Base-by-base conservation (phyloP, 1,140 invertebrate species). In the Cotesia vestalis region DNA sequence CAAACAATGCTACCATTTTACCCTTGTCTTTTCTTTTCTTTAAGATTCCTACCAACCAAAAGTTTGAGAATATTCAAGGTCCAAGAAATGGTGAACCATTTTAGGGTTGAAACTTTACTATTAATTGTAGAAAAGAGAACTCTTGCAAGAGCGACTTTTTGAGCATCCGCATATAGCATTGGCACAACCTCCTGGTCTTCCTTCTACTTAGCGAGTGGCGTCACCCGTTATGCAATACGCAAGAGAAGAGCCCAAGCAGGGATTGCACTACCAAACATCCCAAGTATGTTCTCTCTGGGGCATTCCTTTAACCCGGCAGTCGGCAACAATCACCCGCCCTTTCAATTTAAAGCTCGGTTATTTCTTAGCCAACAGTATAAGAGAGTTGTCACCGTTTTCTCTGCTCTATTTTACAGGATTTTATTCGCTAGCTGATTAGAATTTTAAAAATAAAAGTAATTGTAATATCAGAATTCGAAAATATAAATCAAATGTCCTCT, bases 261-360 rank as follows among this genome's bases (percentile, higher is more conserved):
- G 73, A 76, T 81, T 80, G 80, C 80, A 78, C 81, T 81, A 82
- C 78, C 79, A 81, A 80, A 81, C 80, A 82, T 82, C 75, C 78
- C 71, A 76, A 76, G 79, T 75, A 82, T 75, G 81, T 80, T 80
- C 74, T 71, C 74, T 66, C 67, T 78, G 71, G 75, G 75, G 76
- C 80, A 80, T 81, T 82, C 79, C 75, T 75, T 68, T 73, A 75
- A 76, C 74, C 77, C 74, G 76, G 71, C 76, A 73, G 72, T 76
- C 75, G 76, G 71, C 76, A 73, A 69, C 72, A 63, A 78, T 73
- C 73, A 66, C 74, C 35, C 40, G 51, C 35, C 38, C 60, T 75
- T 66, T 70, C 51, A 67, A 70, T 75, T 66, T 70, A 36, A 67
- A 70, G 66, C 68, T 69, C 67, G 8, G 27, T 27, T 36, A 55